Conservation (phyloP, 2,113 vertebrate genomes). For the Theristicus caerulescens region DNA sequence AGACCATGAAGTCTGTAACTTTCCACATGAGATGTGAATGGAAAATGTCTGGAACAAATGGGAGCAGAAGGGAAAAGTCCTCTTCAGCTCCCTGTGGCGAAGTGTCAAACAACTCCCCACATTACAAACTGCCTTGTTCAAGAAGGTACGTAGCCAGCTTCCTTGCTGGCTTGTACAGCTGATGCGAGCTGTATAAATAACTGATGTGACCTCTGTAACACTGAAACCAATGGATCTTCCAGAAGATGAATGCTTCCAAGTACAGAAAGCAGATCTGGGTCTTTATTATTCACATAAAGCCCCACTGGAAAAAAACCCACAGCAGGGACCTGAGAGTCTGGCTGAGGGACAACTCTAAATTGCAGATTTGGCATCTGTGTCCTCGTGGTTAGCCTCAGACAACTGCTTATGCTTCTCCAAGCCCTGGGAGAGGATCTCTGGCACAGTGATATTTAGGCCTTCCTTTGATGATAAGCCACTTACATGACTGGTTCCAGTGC, state of each 20-base stretch:
- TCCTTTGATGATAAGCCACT: not conserved
- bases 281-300: not conserved
- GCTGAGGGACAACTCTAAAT: not conserved
- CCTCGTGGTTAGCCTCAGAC: not conserved
- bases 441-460: not conserved
- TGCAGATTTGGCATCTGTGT: not conserved
- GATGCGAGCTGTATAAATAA: rapidly evolving
- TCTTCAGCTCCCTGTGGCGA: not conserved
- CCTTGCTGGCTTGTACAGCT: not conserved
- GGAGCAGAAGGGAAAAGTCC: not conserved
- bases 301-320: not conserved
- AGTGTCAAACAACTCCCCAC: not conserved
- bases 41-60: not conserved
- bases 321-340: not conserved
- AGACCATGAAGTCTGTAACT: not conserved
- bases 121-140: too few relatives aligned
- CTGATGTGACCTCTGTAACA: not conserved
- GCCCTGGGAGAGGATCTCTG: not conserved
- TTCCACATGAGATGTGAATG: not conserved
- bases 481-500: not conserved
- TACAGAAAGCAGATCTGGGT: not conserved
- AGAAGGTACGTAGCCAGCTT: not conserved
- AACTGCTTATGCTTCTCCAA: not conserved
- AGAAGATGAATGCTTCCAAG: not conserved
- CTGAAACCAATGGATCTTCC: not conserved